phyloP scores from a whole-genome alignment of 92 coral and sea anemone species.

The Heliopora coerulea region DNA sequence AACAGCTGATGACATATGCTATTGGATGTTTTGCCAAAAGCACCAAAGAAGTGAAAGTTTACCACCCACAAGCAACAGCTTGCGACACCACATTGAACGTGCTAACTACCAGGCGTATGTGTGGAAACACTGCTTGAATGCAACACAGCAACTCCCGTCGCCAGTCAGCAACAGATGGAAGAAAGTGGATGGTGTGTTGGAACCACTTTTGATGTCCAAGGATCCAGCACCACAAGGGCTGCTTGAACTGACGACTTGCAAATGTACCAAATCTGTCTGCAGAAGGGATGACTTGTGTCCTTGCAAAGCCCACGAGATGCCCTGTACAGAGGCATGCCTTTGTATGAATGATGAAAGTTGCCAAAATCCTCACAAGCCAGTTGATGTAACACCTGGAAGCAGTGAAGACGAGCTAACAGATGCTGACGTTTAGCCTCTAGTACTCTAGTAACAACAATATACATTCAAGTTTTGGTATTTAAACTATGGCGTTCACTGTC shows the following conservation, averaged over 20 bases:
- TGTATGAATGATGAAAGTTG: constrained; percentile 52
- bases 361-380: constrained; percentile 44
- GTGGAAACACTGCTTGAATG: constrained; percentile 45
- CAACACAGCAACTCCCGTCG: constrained; percentile 43
- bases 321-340: constrained; percentile 50
- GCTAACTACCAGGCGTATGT: constrained; percentile 57
- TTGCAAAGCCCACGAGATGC: constrained; percentile 49
- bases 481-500: background rate
- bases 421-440: background rate
- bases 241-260: constrained; percentile 35
- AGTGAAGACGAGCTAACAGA: background rate
- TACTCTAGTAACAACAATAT: background rate
- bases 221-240: constrained; percentile 59
- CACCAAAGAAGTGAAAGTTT: constrained; percentile 51
- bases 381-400: too few species aligned
- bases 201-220: constrained; percentile 54
- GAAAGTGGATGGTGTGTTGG: constrained; percentile 18
- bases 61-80: constrained; percentile 60
- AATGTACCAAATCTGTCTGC: constrained; percentile 48
- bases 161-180: constrained; percentile 48
- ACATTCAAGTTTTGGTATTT: background rate
- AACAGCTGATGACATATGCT: constrained; percentile 50
- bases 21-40: constrained; percentile 58
- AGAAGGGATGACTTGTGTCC: constrained; percentile 27
- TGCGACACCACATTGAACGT: constrained; percentile 49